Evolutionary conservation across 2,888 invertebrate genomes (phyloP).

Genomic region (Atrina japonica): DNA sequence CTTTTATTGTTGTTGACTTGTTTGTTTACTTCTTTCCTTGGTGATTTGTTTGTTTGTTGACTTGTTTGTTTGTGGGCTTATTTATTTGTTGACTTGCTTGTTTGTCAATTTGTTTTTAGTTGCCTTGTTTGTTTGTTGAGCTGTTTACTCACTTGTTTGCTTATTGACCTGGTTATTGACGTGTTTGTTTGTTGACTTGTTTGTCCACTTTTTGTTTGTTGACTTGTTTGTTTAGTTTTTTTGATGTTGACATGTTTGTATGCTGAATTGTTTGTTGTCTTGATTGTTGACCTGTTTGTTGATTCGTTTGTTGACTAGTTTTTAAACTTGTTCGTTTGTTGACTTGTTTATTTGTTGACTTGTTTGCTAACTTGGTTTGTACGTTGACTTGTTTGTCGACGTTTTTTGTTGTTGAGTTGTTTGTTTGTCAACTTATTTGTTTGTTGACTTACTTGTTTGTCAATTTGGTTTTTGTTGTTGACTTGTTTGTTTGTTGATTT

Average conservation of each 20-base stretch:
- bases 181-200: not conserved
- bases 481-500: not conserved
- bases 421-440: too few species aligned
- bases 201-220: not conserved
- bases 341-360: too few species aligned
- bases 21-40: conserved; percentile 19
- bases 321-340: too few species aligned
- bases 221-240: too few species aligned
- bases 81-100: conserved; percentile 8
- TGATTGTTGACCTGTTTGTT: too few species aligned
- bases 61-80: conserved; percentile 21
- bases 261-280: too few species aligned
- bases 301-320: too few species aligned
- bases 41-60: conserved; percentile 15
- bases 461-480: not conserved
- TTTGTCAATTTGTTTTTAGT: too few species aligned
- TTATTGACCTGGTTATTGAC: not conserved
- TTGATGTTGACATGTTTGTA: too few species aligned
- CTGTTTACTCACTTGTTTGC: not conserved
- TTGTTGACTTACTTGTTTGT: not conserved
- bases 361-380: conserved; percentile 19
- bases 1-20: conserved; percentile 11
- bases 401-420: too few species aligned
- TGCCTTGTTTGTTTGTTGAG: conserved; percentile 4
- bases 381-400: too few species aligned